Evolutionary conservation across 2,113 vertebrate genomes (phyloP).

Genomic region (Oenanthe oenanthe): DNA sequence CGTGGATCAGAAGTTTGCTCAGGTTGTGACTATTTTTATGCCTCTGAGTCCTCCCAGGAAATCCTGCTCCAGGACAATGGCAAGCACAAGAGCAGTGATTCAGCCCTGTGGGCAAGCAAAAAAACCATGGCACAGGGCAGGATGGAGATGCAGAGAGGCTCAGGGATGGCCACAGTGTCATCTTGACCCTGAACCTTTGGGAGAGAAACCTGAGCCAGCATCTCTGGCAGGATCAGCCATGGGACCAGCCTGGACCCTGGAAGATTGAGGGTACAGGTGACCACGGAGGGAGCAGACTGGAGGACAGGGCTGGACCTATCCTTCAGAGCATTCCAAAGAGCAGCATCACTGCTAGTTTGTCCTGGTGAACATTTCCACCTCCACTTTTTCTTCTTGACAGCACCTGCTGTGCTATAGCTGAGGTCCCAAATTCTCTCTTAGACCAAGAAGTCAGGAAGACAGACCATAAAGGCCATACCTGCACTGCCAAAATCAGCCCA

Average conservation of each 20-base stretch:
- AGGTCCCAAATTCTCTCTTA: background rate
- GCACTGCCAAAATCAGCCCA: background rate
- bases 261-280: rapidly evolving
- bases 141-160: background rate
- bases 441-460: background rate
- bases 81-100: background rate
- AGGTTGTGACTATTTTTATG: background rate
- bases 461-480: background rate
- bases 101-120: rapidly evolving
- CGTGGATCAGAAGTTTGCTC: background rate
- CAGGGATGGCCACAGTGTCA: background rate
- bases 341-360: background rate
- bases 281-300: rapidly evolving
- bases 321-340: background rate
- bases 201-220: background rate
- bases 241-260: rapidly evolving
- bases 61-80: background rate
- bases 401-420: rapidly evolving
- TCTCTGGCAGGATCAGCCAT: rapidly evolving
- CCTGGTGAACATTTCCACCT: background rate
- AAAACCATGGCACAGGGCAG: rapidly evolving
- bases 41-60: background rate
- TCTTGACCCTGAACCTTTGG: background rate
- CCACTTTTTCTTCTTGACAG: background rate
- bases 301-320: background rate